Base-by-base conservation (phyloP, 2,113 vertebrate genomes). In the Equus quagga region DNA sequence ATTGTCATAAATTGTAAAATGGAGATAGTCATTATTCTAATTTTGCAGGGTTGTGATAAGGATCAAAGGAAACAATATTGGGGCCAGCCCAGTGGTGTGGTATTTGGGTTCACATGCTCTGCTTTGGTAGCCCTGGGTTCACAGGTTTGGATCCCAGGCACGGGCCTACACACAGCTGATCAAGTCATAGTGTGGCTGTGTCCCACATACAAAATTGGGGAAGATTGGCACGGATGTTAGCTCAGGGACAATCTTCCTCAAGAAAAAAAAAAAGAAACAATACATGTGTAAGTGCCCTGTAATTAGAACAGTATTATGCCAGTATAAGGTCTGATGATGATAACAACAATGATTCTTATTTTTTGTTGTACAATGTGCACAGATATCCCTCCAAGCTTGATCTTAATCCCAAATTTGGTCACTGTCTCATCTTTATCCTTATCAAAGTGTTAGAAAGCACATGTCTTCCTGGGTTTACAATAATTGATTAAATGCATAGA, bases 1-100 rank as follows among this genome's bases (percentile, higher is more conserved):
- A 28, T 69, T 93, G 92, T 95, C 36, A 26, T 76, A 69, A 46
- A 46, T 51, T 91, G 10, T 93, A 70, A 89, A 95, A 81, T 67
- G 11, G 83, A 81, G 49, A 46, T 79, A 76, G 93, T 79, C 58
- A 94, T 6, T 94, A 46, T 70, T 80, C 41, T 88, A 58, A 93
- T 51, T 91, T 65, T 88, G 8, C 9, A 41, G 7, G 9, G 21
- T 60, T 91, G 4, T 91, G 49, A n/a, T 72, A 7, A 96, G 19
- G 46, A 67, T 67, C 5, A 85, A 85, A 76, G 72, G 84, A 90
- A 93, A 41, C 2, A 67, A 81, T 51, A 33, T 58, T 41, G 36
- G 36, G 36, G 36, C 36, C 36, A 41, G 36, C 36, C 36, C 36
- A 41, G 36, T 41, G 36, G 36, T 3, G 36, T 41, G 36, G 36